Conservation (phyloP, 2,113 vertebrate species). For the Trachemys scripta region DNA sequence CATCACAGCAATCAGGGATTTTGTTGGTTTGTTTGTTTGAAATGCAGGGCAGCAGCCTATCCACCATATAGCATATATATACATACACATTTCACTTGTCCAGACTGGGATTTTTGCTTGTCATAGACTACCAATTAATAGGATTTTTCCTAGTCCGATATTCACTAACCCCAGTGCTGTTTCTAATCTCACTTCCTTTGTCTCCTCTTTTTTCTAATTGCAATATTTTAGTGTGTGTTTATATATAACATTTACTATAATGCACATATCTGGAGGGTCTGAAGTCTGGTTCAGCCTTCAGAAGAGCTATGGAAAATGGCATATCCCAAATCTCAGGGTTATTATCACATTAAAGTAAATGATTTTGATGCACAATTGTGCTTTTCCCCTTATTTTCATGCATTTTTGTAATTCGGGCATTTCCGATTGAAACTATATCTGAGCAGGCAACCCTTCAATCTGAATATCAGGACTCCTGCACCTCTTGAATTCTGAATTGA, state of each 20-base stretch:
- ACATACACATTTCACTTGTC: not conserved
- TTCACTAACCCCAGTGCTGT: not conserved
- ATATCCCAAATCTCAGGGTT: not conserved
- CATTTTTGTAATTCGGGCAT: not conserved
- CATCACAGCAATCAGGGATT: not conserved
- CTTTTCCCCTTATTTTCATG: not conserved
- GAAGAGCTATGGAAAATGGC: not conserved
- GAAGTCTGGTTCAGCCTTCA: not conserved
- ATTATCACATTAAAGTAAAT: not conserved
- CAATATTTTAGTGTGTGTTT: not conserved
- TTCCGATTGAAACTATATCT: not conserved
- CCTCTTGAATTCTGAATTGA: not conserved
- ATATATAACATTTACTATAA: not conserved
- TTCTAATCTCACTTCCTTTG: not conserved
- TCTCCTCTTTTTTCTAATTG: not conserved
- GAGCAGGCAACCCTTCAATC: not conserved
- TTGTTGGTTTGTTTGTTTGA: slow-evolving; percentile 30
- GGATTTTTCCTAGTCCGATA: not conserved
- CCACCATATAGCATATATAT: not conserved
- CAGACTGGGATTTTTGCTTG: not conserved
- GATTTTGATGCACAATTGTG: not conserved
- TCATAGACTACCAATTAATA: not conserved
- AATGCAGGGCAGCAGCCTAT: not conserved
- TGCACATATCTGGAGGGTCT: not conserved
- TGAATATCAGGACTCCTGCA: not conserved